phyloP scores from a whole-genome alignment of 2,113 vertebrate genomes.

The Pterocles burchelli region DNA sequence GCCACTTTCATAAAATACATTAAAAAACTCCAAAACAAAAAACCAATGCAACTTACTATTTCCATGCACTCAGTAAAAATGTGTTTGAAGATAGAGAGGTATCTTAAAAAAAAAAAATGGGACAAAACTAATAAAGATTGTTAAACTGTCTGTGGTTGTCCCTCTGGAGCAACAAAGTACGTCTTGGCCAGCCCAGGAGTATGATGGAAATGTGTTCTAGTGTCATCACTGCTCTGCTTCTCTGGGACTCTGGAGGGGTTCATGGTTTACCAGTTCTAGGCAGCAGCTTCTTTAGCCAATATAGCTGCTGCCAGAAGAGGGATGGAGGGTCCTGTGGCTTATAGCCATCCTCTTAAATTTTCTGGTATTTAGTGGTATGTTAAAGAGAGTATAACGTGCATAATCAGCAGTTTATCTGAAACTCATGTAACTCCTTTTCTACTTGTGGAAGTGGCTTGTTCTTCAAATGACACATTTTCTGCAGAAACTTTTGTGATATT shows the following conservation, averaged over 20 bases:
- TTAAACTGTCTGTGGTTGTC: neutral
- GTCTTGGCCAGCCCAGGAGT: neutral
- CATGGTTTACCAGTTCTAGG: neutral
- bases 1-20: neutral
- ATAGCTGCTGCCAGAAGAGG: neutral
- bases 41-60: neutral
- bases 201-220: rapidly evolving
- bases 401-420: neutral
- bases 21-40: neutral
- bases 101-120: neutral
- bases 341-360: neutral
- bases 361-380: neutral
- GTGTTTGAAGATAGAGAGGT: neutral
- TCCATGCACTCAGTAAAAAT: neutral
- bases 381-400: neutral
- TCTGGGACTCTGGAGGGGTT: neutral
- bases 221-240: rapidly evolving
- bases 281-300: neutral
- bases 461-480: neutral
- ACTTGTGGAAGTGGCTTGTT: neutral
- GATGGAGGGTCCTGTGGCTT: neutral
- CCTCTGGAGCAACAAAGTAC: neutral
- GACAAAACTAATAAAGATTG: neutral
- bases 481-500: neutral
- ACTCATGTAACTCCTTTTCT: neutral